Evolutionary conservation across 2,113 vertebrate species (phyloP), one percentile per base, ranked within the genome.

Genomic region (Solea senegalensis): DNA sequence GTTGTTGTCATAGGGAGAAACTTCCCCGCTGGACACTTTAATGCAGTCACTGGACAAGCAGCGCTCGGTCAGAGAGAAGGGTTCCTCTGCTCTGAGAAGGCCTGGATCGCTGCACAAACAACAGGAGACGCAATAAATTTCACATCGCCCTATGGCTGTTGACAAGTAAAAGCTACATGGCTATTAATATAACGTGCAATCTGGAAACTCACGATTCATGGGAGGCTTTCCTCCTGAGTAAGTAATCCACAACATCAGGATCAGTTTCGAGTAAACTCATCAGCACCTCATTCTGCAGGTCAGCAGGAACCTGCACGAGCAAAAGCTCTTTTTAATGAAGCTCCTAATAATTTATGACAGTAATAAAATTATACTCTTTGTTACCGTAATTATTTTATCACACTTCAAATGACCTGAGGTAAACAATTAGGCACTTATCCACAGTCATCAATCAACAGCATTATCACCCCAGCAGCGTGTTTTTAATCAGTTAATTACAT

Each of bases 1-100:
- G 90, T 96, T 99, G 93, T 98, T 99, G 90, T 99, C 98, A 0
- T 98, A 99, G 1, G 98, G 98, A 70, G 98, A 98, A 54, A 98
- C 93, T 69, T 98, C 98, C 21, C 97, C 96, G 0, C 97, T 98
- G 8, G 96, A 98, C 60, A 93, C 95, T 84, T 96, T 96, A 88
- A 96, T 94, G 73, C 96, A 97, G 66, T 97, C 96, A 12, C 92
- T 96, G 85, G 96, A 98, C 15, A 94, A 95, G 80, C 94, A 91
- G 64, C 95, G 93, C 78, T 94, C 95, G 80, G 91, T 93, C 69
- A 92, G 80, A 70, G 95, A 91, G 85, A 95, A 95, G 50, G 95
- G 88, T 27, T 92, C 89, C 41, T 93, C 92, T 2, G 94, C 90
- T 60, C 69, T 86, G 15, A 93, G 87, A 72, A 93, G 87, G 81